These are phyloP conservation scores for Lycia hirtaria DNA, from an alignment of 2,888 invertebrate species.

Conservation along the genomic window DNA sequence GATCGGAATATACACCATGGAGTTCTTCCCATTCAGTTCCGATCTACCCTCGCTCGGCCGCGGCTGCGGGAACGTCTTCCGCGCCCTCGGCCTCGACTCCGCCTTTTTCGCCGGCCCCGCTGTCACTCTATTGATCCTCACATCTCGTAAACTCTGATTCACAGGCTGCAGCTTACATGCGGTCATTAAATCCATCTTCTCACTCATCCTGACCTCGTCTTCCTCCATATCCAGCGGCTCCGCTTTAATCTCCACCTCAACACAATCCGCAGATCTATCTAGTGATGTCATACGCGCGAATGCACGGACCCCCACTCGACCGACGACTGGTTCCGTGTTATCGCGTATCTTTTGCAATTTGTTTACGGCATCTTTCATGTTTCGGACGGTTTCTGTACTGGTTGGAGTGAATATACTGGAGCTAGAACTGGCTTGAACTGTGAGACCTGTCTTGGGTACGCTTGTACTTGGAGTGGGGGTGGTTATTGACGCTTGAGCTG, in stretches of 20 bases:
- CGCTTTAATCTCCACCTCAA: slow-evolving; percentile 73
- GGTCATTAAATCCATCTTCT: slow-evolving; percentile 74
- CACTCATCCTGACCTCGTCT: slow-evolving; percentile 59
- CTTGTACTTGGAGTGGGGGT: slow-evolving; percentile 7
- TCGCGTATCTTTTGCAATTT: slow-evolving; percentile 62
- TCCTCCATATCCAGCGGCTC: slow-evolving; percentile 77
- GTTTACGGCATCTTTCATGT: slow-evolving; percentile 61
- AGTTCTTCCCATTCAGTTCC: slow-evolving; percentile 74
- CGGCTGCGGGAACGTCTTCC: slow-evolving; percentile 75
- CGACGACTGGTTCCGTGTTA: slow-evolving; percentile 59
- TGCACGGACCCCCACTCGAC: slow-evolving; percentile 73
- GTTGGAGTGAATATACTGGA: slow-evolving; percentile 67
- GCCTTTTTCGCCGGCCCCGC: slow-evolving; percentile 54
- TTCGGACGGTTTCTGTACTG: slow-evolving; percentile 59
- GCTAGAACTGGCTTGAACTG: slow-evolving; percentile 53
- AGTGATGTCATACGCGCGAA: slow-evolving; percentile 77
- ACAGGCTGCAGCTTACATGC: slow-evolving; percentile 72
- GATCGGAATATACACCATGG: slow-evolving; percentile 81
- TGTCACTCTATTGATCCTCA: slow-evolving; percentile 70
- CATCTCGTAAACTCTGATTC: slow-evolving; percentile 65
- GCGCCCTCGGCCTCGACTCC: slow-evolving; percentile 63
- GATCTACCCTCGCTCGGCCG: slow-evolving; percentile 68
- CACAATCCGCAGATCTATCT: slow-evolving; percentile 45
- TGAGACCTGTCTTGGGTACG: slow-evolving; percentile 51
- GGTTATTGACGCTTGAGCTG: slow-evolving; percentile 40